Conservation (phyloP, 2,113 vertebrate species). For the Sinocyclocheilus anophthalmus region DNA sequence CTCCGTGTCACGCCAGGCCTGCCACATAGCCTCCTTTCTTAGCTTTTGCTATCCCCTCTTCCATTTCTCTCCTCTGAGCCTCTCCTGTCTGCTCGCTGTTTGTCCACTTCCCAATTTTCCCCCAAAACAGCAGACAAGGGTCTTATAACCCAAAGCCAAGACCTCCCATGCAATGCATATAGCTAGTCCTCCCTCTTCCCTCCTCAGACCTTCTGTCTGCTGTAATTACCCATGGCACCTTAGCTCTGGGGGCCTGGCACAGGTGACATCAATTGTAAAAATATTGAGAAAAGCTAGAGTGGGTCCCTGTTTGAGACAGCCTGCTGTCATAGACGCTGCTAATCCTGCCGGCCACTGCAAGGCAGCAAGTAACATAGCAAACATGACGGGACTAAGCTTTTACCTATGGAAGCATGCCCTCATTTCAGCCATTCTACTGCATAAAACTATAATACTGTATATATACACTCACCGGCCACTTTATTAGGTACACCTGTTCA, state of each 20-base stretch:
- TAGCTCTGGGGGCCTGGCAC: slow-evolving; percentile 69
- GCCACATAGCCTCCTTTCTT: slow-evolving; percentile 54
- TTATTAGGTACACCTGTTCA: too few relatives aligned
- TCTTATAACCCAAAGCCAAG: slow-evolving; percentile 58
- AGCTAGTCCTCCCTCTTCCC: slow-evolving; percentile 61
- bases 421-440: slow-evolving; percentile 16
- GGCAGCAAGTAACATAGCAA: slow-evolving; percentile 54
- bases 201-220: slow-evolving; percentile 66
- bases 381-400: slow-evolving; percentile 41
- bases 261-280: slow-evolving; percentile 71
- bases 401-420: slow-evolving; percentile 38
- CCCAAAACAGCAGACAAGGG: slow-evolving; percentile 48
- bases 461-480: too few relatives aligned
- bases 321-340: slow-evolving; percentile 63
- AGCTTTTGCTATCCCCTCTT: slow-evolving; percentile 25
- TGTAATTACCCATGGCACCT: slow-evolving; percentile 78
- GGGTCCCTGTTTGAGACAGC: slow-evolving; percentile 55
- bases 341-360: slow-evolving; percentile 57
- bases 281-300: slow-evolving; percentile 56
- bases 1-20: slow-evolving; percentile 65
- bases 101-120: slow-evolving; percentile 43
- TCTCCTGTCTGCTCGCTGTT: slow-evolving; percentile 61
- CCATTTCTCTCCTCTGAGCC: slow-evolving; percentile 56
- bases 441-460: not conserved
- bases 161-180: slow-evolving; percentile 63